A percentile compares a stretch with the other conserved stretches of the same genome.
phyloP scores from a whole-genome alignment of 2,113 vertebrate species.

The Platysteira castanea region DNA sequence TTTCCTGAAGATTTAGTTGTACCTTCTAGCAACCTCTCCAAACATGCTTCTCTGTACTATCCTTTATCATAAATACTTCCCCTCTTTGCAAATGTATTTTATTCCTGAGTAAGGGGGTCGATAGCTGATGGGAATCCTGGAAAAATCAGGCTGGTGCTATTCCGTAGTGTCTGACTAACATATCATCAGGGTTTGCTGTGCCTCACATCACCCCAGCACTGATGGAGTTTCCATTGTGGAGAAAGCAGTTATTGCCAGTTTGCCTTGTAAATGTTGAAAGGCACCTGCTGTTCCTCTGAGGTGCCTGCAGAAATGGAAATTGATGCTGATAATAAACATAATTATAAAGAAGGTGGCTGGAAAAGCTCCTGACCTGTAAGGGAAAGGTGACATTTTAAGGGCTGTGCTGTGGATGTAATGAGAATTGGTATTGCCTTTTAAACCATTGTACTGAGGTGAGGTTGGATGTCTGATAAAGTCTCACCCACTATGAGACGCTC shows the following conservation, averaged over 20 bases:
- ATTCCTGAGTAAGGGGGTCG: background rate
- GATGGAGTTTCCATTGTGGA: background rate
- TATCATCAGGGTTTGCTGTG: background rate
- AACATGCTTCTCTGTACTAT: background rate
- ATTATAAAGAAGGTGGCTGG: conserved; percentile 6
- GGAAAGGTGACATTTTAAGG: conserved; percentile 30
- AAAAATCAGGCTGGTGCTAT: background rate
- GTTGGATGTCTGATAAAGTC: background rate
- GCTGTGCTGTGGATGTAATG: background rate
- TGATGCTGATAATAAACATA: conserved; percentile 49
- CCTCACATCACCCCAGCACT: background rate
- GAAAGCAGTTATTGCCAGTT: background rate
- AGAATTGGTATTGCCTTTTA: conserved; percentile 1
- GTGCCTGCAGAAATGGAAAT: conserved; percentile 32
- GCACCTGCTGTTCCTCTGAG: conserved; percentile 30
- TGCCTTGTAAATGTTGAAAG: conserved; percentile 18
- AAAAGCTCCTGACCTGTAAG: conserved; percentile 3
- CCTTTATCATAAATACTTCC: background rate
- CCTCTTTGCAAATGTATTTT: background rate
- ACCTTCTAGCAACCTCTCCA: background rate
- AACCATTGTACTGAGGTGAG: background rate
- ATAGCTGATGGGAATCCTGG: background rate
- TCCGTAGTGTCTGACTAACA: background rate
- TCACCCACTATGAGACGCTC: background rate
- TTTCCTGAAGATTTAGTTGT: background rate